phyloP scores from a whole-genome alignment of 2,888 invertebrate species.

The Drosophila neonasuta region DNA sequence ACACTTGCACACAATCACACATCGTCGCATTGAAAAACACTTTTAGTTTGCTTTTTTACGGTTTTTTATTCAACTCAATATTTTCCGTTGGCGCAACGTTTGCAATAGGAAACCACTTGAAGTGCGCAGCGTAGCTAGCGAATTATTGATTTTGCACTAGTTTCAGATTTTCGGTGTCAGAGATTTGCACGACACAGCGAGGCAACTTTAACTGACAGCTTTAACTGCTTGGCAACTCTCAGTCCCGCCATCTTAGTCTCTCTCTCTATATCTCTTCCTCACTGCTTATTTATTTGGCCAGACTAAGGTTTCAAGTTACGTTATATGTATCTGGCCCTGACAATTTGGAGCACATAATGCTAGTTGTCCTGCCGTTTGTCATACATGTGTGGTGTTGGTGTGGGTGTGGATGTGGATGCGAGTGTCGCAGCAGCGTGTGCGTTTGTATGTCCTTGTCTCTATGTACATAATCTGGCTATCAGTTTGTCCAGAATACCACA shows the following conservation, averaged over 20 bases:
- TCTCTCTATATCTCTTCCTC: not conserved
- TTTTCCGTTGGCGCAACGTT: conserved; percentile 28
- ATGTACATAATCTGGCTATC: conserved; percentile 68
- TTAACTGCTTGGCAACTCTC: conserved; percentile 46
- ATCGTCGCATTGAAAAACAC: conserved; percentile 20
- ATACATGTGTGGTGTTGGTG: conserved; percentile 3
- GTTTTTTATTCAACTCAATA: conserved; percentile 27
- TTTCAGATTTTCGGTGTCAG: conserved; percentile 55
- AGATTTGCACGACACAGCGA: conserved; percentile 17
- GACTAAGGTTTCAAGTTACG: conserved; percentile 51
- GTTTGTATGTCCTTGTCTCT: conserved; percentile 15
- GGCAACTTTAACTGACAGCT: conserved; percentile 50
- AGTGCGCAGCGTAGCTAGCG: conserved; percentile 41
- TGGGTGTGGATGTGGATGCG: not conserved
- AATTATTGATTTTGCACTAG: conserved; percentile 70
- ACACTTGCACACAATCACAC: conserved; percentile 11
- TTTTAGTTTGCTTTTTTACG: conserved; percentile 41
- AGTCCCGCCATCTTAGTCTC: conserved; percentile 1
- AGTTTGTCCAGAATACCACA: conserved; percentile 32
- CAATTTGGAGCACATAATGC: conserved; percentile 66
- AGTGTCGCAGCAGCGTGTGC: conserved; percentile 2
- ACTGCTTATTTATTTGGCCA: not conserved
- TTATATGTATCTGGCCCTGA: conserved; percentile 52
- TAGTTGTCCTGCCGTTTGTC: conserved; percentile 47
- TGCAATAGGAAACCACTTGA: conserved; percentile 64